These are phyloP conservation scores for Allolobophora icterica DNA, from an alignment of 2,888 invertebrate species.

Conservation along the genomic window DNA sequence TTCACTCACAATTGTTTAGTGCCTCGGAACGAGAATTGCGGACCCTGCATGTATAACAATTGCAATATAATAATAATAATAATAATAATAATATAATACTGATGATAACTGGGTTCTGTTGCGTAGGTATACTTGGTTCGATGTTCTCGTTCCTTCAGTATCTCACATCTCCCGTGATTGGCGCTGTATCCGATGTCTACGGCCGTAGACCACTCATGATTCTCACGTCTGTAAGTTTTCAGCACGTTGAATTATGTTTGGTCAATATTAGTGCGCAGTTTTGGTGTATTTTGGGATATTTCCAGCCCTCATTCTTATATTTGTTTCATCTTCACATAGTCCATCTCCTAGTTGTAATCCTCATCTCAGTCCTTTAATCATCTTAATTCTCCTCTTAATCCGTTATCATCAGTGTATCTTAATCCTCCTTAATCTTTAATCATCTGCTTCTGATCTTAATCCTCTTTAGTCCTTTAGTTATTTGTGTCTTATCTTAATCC, in stretches of 20 bases:
- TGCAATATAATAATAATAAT: too few species aligned
- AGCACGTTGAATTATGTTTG: background rate
- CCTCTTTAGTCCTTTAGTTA: background rate
- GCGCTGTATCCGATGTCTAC: slow-evolving; percentile 91
- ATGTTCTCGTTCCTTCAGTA: slow-evolving; percentile 96
- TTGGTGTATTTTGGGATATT: too few species aligned
- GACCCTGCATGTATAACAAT: too few species aligned
- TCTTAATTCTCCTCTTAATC: background rate
- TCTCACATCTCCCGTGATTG: slow-evolving; percentile 88
- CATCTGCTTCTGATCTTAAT: background rate
- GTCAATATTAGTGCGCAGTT: too few species aligned
- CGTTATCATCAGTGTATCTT: background rate
- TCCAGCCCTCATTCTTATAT: too few species aligned
- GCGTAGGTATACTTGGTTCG: slow-evolving; percentile 81
- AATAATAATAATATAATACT: too few species aligned
- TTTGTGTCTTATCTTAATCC: too few species aligned
- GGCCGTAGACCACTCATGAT: slow-evolving; percentile 87
- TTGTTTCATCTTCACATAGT: background rate
- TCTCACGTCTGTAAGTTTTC: slow-evolving; percentile 76
- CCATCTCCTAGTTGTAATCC: too few species aligned
- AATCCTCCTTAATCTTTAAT: background rate
- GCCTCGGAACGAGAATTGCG: too few species aligned
- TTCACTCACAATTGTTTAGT: too few species aligned
- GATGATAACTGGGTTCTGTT: background rate
- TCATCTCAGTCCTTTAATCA: too few species aligned